Evolutionary conservation across 2,113 vertebrate genomes (phyloP), one percentile per base, ranked within the genome.

Genomic region (Bombycilla garrulus): DNA sequence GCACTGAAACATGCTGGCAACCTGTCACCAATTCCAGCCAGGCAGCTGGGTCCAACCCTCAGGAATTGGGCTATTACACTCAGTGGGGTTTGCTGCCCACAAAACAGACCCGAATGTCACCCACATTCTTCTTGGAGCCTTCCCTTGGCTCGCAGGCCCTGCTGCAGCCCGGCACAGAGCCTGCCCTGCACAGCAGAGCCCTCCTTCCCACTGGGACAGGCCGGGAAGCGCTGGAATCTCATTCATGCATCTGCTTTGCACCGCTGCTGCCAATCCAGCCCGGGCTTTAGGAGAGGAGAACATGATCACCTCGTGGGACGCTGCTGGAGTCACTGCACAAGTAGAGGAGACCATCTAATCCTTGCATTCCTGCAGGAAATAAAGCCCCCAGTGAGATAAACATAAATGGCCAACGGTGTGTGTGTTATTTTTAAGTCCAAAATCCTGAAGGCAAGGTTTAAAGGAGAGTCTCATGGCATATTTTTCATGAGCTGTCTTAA

Each of bases 361-460:
- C 96, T 96, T 16, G 3, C 97, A 95, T 97, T 96, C 95, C 96
- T 91, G 62, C 77, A 85, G 81, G 77, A 84, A 84, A 96, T 88
- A 79, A 95, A 96, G 73, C 19, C 40, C 60, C 21, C 76, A 84
- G 81, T 36, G 56, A 95, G 92, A 93, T 95, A 93, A 93, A 96
- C 95, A 94, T 96, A 97, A 94, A 86, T 93, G 96, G 51, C 38
- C 86, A 93, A 29, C 0, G 35, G 81, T 83, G 91, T 77, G 86
- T 45, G 77, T 78, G 94, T 96, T 97, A 97, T 96, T 97, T 97
- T 96, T 95, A 93, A 88, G 90, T 73, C 50, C 8, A 60, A 82
- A 95, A 86, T 82, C 89, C 90, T 72, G 77, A 91, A 93, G 88
- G 96, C 79, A 82, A 96, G 88, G 91, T 97, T 97, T 95, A 96